A percentile compares a stretch with the other conserved stretches of the same genome.
These are phyloP conservation scores for Hemibagrus wyckioides DNA, from an alignment of 2,113 vertebrate genomes.

Conservation along the genomic window DNA sequence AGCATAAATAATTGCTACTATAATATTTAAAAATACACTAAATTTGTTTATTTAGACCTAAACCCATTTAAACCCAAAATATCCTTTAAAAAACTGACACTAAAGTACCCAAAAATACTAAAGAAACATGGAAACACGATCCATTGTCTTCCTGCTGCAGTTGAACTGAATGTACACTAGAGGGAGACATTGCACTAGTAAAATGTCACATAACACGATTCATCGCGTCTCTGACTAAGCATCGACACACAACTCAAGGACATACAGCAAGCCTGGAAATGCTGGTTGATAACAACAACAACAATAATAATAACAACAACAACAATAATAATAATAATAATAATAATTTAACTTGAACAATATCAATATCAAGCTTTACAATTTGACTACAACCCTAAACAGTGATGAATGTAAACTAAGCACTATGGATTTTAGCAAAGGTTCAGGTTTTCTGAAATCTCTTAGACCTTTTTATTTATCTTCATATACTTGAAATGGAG, in stretches of 20 bases:
- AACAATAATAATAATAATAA: no score
- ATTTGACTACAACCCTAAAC: background rate
- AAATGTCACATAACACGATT: background rate
- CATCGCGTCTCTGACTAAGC: background rate
- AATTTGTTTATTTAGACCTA: no score
- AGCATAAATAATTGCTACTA: no score
- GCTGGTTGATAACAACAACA: no score
- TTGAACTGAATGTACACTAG: background rate
- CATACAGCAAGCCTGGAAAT: background rate
- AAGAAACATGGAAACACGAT: no score
- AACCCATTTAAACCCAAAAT: no score
- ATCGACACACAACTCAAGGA: background rate
- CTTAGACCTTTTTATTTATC: background rate
- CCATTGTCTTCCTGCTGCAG: no score
- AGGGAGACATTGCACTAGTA: slow-evolving; percentile 3
- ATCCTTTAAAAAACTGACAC: no score
- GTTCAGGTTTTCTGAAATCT: background rate
- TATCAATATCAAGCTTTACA: background rate
- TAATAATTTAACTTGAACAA: background rate
- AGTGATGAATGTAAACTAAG: background rate
- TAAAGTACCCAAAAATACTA: no score
- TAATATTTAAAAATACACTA: no score
- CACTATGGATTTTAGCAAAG: background rate
- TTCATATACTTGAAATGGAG: background rate
- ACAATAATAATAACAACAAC: no score